Percentiles rank a stretch among this genome's conserved stretches.
Evolutionary conservation across 2,113 vertebrate species (phyloP).

Genomic region (Eonycteris spelaea): DNA sequence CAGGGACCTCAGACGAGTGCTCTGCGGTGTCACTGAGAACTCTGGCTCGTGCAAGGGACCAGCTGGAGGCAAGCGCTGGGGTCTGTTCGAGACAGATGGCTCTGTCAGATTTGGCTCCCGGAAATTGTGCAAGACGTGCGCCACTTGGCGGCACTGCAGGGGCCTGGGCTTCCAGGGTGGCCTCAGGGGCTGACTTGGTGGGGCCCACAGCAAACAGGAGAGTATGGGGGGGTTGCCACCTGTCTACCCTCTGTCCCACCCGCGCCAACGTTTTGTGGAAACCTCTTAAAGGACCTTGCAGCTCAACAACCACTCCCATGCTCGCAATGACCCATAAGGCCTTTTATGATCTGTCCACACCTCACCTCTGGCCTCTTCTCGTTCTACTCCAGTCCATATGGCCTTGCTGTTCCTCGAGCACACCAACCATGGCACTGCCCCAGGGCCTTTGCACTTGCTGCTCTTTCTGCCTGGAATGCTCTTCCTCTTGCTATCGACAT

Average conservation of each 20-base stretch:
- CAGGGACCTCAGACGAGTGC: neutral
- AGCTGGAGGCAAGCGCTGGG: conserved; percentile 64
- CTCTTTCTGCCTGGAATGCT: neutral
- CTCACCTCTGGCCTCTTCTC: neutral
- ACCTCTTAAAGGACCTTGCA: neutral
- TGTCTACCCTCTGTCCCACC: rapidly evolving
- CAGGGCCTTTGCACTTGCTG: neutral
- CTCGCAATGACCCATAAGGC: neutral
- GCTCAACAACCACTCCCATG: rapidly evolving
- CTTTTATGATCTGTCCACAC: neutral
- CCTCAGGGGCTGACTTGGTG: neutral
- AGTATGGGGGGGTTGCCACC: neutral
- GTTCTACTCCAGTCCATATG: rapidly evolving
- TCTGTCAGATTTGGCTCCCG: conserved; percentile 59
- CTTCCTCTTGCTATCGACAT: neutral
- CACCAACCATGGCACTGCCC: rapidly evolving
- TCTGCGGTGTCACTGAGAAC: neutral
- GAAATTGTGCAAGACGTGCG: conserved; percentile 57
- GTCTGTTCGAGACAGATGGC: conserved; percentile 72
- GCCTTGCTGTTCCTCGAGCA: neutral
- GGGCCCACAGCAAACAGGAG: neutral
- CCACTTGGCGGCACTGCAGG: neutral
- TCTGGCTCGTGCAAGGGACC: conserved; percentile 41
- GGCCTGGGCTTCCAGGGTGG: conserved; percentile 30
- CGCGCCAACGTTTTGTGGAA: neutral